A percentile compares a stretch with the other conserved stretches of the same genome.
These are phyloP conservation scores for Phoenicopterus ruber DNA, from an alignment of 2,113 vertebrate genomes.

Conservation along the genomic window DNA sequence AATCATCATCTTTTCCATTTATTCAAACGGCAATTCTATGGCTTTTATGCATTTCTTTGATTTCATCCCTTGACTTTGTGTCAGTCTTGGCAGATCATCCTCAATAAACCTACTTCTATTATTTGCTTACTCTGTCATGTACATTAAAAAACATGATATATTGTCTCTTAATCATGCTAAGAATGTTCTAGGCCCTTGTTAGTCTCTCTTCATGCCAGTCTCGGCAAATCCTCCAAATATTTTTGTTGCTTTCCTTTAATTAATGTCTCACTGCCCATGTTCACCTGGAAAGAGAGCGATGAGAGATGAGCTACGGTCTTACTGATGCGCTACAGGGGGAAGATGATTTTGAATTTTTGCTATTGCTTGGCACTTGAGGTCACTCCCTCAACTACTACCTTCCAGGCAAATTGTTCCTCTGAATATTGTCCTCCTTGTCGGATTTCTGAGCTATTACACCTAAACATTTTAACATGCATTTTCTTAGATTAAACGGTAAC, in stretches of 20 bases:
- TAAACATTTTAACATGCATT: not conserved
- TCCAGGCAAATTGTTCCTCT: not conserved
- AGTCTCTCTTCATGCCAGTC: not conserved
- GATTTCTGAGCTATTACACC: not conserved
- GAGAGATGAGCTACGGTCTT: not conserved
- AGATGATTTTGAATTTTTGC: not conserved
- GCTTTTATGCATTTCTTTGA: not conserved
- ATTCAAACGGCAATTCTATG: not conserved
- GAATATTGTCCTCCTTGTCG: not conserved
- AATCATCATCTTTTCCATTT: not conserved
- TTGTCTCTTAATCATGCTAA: not conserved
- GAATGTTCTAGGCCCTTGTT: not conserved
- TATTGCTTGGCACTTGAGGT: not conserved
- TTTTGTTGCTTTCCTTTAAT: not conserved
- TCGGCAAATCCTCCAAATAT: not conserved
- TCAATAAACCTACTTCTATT: not conserved
- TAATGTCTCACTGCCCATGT: not conserved
- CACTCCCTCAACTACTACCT: not conserved
- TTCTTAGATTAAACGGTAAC: constrained; percentile 9
- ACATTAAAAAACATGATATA: not conserved
- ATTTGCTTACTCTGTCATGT: not conserved
- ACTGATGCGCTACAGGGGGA: not conserved
- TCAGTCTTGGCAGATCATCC: not conserved
- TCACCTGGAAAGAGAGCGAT: not conserved
- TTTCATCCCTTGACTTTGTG: not conserved